phyloP scores from a whole-genome alignment of 2,888 invertebrate species.

The Drosophila stalkeri region DNA sequence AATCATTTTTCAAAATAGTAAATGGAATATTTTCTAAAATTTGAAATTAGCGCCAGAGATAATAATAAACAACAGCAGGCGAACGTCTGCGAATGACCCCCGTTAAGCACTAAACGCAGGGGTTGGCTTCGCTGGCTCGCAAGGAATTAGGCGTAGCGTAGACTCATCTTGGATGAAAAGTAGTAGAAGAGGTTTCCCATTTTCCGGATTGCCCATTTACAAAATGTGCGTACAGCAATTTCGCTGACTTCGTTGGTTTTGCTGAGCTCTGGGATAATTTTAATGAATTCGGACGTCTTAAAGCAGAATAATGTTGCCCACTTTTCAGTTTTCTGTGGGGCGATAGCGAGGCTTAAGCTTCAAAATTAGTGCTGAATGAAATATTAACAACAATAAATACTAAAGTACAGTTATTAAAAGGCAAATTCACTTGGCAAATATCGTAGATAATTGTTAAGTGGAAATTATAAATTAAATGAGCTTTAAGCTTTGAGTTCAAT shows the following conservation, averaged over 20 bases:
- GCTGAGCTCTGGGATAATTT: constrained; percentile 42
- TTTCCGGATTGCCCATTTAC: constrained; percentile 62
- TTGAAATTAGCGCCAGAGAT: constrained; percentile 75
- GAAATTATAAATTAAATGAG: background rate
- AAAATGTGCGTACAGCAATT: constrained; percentile 74
- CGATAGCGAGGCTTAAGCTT: background rate
- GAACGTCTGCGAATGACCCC: constrained; percentile 28
- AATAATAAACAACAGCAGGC: constrained; percentile 77
- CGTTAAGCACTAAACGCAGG: constrained; percentile 8
- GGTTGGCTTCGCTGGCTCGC: constrained; percentile 10
- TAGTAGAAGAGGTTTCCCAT: constrained; percentile 1
- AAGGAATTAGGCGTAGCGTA: constrained; percentile 26
- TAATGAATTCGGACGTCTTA: constrained; percentile 67
- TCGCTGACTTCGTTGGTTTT: constrained; percentile 34
- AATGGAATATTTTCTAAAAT: constrained; percentile 79
- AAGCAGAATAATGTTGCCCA: constrained; percentile 60
- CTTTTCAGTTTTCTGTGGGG: constrained; percentile 19
- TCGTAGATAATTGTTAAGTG: constrained; percentile 1
- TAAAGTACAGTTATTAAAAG: background rate
- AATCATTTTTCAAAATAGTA: constrained; percentile 82
- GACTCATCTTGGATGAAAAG: background rate
- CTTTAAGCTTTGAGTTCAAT: background rate
- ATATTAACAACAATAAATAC: background rate
- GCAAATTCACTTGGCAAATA: background rate
- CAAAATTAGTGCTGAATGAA: constrained; percentile 19